Evolutionary conservation across 2,888 invertebrate genomes (phyloP).

Genomic region (Philonicus albiceps): DNA sequence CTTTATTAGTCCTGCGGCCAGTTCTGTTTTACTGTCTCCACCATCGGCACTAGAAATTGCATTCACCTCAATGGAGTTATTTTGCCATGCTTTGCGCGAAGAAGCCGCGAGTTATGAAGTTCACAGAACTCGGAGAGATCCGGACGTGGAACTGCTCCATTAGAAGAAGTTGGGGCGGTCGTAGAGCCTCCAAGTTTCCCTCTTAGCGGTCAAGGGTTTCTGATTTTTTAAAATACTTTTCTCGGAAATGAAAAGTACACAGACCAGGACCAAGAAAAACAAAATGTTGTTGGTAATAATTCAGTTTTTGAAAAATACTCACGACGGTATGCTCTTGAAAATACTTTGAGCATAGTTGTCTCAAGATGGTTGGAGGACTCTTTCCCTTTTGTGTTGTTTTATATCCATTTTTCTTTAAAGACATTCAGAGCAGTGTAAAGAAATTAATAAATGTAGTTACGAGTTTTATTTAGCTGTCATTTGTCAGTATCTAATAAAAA

Average conservation of each 20-base stretch:
- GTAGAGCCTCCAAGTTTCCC: not conserved
- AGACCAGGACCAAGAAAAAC: not conserved
- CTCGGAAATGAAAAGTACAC: not conserved
- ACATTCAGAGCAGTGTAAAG: not conserved
- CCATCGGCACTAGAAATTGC: not conserved
- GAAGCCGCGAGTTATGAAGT: not conserved
- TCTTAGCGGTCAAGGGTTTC: not conserved
- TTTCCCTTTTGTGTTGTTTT: not conserved
- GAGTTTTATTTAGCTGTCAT: not conserved
- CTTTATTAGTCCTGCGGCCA: not conserved
- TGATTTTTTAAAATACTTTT: not conserved
- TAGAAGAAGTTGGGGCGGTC: not conserved
- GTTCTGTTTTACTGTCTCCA: not conserved
- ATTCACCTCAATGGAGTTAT: not conserved
- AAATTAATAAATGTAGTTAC: not conserved
- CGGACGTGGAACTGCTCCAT: not conserved
- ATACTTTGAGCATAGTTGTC: not conserved
- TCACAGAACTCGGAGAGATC: not conserved
- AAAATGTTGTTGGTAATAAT: not conserved
- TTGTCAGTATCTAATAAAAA: too few species aligned
- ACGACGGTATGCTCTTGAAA: not conserved
- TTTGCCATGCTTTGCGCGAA: not conserved
- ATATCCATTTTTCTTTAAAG: not conserved
- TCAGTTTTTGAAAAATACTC: not conserved
- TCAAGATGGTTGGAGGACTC: not conserved